Evolutionary conservation across 2,113 vertebrate species (phyloP), one percentile per base, ranked within the genome.

Genomic region (Myotis yumanensis): DNA sequence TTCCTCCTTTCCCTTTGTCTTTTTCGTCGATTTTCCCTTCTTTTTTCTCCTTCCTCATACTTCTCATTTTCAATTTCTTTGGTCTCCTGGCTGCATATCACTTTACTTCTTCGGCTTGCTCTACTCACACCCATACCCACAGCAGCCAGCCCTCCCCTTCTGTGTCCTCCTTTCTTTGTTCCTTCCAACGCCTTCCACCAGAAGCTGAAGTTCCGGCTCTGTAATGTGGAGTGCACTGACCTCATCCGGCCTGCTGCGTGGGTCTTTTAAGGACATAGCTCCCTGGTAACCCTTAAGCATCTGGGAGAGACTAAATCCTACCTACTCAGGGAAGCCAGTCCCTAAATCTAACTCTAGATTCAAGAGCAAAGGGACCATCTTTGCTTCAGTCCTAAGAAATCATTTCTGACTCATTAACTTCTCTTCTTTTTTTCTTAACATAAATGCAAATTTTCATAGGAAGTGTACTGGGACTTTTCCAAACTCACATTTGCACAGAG

Each of bases 181-280:
- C 35, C 72, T 90, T 54, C 69, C 69, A n/a, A 68, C 16, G 80
- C 83, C 71, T 68, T 22, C 64, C 48, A 14, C 11, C 4, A 30
- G 80, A 28, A 32, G 79, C 15, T 75, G 64, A 16, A 16, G 68
- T 94, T 92, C 89, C n/a, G 51, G 91, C 84, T 90, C 62, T 11
- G n/a, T 22, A 7, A 32, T 1, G 69, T 30, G 1, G 54, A 81
- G 28, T 11, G 28, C 32, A 25, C 89, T 43, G 81, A 93, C 90
- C 72, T 96, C 84, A 76, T 62, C 87, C 54, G 35, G n/a, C 72
- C 40, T 73, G 32, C 68, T 37, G 89, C 79, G 0, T 17, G 71
- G 90, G 96, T 95, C 84, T 43, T 95, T 85, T 89, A 75, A 97
- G 97, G 96, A 96, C 96, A 87, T 0, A 68, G 90, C 66, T 96